Percentiles rank a stretch among this genome's conserved stretches.
Conservation (phyloP, 92 coral and sea anemone species). For the Blastomussa wellsi region DNA sequence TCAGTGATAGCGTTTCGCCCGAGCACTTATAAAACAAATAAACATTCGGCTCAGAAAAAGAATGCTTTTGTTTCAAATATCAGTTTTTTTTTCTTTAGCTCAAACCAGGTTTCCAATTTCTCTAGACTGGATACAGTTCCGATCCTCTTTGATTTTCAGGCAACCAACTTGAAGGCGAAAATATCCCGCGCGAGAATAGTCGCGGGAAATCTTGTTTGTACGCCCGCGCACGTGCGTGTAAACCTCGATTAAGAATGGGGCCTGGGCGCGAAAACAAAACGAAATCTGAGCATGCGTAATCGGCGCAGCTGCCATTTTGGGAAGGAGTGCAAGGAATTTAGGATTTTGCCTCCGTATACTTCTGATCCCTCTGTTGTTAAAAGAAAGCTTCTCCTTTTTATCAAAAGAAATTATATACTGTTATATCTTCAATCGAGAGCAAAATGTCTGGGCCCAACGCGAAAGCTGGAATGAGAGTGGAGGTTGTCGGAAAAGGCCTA, state of each 20-base stretch:
- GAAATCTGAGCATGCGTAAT: slow-evolving; percentile 55
- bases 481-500: slow-evolving; percentile 84
- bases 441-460: slow-evolving; percentile 72
- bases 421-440: background rate
- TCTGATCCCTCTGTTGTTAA: background rate
- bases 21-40: too few relatives aligned
- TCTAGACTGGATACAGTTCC: background rate
- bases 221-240: too few relatives aligned
- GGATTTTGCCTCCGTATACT: background rate
- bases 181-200: too few relatives aligned
- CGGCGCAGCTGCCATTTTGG: slow-evolving; percentile 50
- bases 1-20: too few relatives aligned
- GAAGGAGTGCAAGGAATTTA: slow-evolving; percentile 17
- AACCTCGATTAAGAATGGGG: background rate
- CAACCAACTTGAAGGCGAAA: too few relatives aligned
- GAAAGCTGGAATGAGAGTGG: slow-evolving; percentile 84
- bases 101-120: background rate
- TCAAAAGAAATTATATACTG: background rate
- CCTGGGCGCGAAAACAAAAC: slow-evolving; percentile 22
- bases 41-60: too few relatives aligned
- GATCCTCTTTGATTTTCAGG: too few relatives aligned
- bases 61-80: too few relatives aligned
- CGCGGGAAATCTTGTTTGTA: too few relatives aligned
- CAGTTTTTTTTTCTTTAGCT: too few relatives aligned
- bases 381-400: background rate